Conservation (phyloP, 2,113 vertebrate species). For the Platichthys flesus region DNA sequence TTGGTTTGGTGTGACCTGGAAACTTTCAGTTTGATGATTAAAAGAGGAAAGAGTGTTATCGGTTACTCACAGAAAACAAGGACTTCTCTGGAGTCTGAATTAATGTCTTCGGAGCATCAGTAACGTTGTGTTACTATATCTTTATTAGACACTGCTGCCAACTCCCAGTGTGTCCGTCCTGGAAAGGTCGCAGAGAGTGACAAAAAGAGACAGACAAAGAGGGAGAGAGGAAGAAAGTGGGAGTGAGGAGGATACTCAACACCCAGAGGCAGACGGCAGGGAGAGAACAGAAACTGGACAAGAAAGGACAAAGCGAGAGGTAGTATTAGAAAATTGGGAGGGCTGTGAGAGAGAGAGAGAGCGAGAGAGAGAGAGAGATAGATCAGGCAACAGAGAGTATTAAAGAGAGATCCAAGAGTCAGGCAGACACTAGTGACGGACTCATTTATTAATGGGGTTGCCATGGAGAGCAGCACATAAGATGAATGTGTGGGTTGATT, state of each 20-base stretch:
- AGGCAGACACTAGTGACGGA: slow-evolving; percentile 35
- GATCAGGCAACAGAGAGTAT: too few relatives aligned
- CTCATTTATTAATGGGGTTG: slow-evolving; percentile 80
- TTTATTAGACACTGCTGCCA: slow-evolving; percentile 57
- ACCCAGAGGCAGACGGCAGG: slow-evolving; percentile 25
- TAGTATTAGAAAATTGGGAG: slow-evolving; percentile 7
- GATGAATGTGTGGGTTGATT: slow-evolving; percentile 83
- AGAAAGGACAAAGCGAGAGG: slow-evolving; percentile 37
- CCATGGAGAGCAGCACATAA: slow-evolving; percentile 76
- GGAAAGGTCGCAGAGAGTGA: slow-evolving; percentile 16
- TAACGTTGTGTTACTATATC: slow-evolving; percentile 48
- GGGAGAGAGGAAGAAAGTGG: slow-evolving; percentile 1
- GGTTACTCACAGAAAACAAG: slow-evolving; percentile 34
- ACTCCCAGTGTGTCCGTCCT: slow-evolving; percentile 37
- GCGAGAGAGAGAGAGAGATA: slow-evolving; percentile 10
- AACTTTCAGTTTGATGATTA: slow-evolving; percentile 34
- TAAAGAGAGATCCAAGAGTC: too few relatives aligned
- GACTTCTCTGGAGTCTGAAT: slow-evolving; percentile 34
- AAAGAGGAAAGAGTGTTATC: slow-evolving; percentile 11
- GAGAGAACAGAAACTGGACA: slow-evolving; percentile 2
- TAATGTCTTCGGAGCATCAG: slow-evolving; percentile 35
- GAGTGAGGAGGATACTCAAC: slow-evolving; percentile 33
- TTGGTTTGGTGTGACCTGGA: not conserved
- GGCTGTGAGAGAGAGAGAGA: slow-evolving; percentile 22
- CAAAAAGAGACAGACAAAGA: slow-evolving; percentile 26